Base-by-base conservation (phyloP, 2,888 invertebrate genomes). In the Lissocephala sabroskyi region DNA sequence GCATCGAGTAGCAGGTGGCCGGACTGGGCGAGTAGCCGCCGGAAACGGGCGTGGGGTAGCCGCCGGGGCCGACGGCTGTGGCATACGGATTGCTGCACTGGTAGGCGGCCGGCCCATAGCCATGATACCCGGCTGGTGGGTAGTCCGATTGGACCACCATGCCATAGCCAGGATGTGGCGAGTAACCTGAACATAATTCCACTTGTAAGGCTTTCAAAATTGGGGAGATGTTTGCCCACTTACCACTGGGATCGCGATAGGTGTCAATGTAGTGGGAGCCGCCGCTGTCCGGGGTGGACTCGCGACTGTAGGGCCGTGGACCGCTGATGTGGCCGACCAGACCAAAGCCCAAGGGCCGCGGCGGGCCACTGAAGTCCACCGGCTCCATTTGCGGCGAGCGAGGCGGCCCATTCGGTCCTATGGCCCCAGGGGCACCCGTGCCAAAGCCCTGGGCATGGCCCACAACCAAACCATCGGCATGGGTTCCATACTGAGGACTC, bases 181-280 rank as follows among this genome's bases (percentile, higher is more conserved):
- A 94, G 82, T 95, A 94, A 56, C 93, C 94, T 93, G 82, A 23
- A 13, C n/a, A n/a, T n/a, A n/a, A n/a, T n/a, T n/a, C n/a, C n/a
- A n/a, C n/a, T n/a, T n/a, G 11, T 32, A 13, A 9, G 13, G 6
- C 9, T 10, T 13, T 26, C 29, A 36, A 23, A 32, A 11, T 26
- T 33, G 17, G 10, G 16, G 18, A 6, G 32, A 9, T 14, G 37
- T 23, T 11, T 29, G 19, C 2, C 19, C 11, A 83, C 88, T 88
- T 84, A 94, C 94, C 94, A 79, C 92, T 92, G 28, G 93, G 90
- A 84, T 94, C 94, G 81, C 94, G 87, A 84, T 94, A 95, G 56
- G 92, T 92, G 84, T 95, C 94, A 85, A 94, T 89, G 83, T 94
- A 95, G 86, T 94, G 94, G 46, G 94, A 94, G 52, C 93, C 94